These are phyloP conservation scores for Phocides pigmalion DNA, from an alignment of 1,140 invertebrate genomes.

Conservation along the genomic window DNA sequence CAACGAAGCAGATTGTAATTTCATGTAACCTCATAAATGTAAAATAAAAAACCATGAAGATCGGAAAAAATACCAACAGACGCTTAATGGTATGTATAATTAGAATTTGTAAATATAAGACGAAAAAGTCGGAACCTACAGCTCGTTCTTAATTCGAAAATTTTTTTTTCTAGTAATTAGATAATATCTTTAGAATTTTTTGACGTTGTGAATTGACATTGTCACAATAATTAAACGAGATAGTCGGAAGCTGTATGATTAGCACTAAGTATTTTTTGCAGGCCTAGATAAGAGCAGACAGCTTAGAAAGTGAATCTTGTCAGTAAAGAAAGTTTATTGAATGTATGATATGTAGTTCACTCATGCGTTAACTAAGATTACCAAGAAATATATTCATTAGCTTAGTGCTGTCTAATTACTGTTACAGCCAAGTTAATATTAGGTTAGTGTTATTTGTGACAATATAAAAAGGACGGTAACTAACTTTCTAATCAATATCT, in stretches of 20 bases:
- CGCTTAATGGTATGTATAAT: no score
- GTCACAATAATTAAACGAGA: no score
- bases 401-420: constrained; percentile 11
- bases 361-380: constrained; percentile 15
- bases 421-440: not conserved
- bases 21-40: no score
- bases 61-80: no score
- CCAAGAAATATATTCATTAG: constrained; percentile 17
- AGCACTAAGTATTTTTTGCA: constrained; percentile 41
- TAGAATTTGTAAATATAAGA: no score
- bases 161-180: no score
- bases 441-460: not conserved
- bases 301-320: constrained; percentile 37
- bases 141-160: no score
- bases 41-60: no score
- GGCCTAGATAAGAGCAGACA: constrained; percentile 7
- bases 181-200: no score
- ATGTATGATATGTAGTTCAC: constrained; percentile 23
- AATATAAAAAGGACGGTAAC: not conserved
- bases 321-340: constrained; percentile 36
- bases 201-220: no score
- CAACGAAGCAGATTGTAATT: no score
- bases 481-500: not conserved
- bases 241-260: constrained; percentile 16
- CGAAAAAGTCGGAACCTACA: no score